These are phyloP conservation scores for Brachynemurus nebulosus DNA, from an alignment of 2,888 invertebrate species.

Conservation along the genomic window DNA sequence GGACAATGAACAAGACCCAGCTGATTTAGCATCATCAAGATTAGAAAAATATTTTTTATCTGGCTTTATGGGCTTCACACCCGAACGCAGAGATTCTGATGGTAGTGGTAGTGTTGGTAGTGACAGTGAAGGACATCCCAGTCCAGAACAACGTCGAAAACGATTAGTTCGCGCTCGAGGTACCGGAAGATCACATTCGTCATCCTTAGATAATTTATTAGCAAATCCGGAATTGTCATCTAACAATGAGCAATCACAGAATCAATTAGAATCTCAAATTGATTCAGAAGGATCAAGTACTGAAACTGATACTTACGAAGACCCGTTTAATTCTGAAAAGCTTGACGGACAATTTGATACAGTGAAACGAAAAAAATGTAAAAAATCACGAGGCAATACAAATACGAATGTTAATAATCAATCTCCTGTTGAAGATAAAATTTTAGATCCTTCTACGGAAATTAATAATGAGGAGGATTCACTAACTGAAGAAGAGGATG, in stretches of 20 bases:
- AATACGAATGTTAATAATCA: conserved; percentile 29
- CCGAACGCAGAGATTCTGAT: conserved; percentile 62
- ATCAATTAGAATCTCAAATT: conserved; percentile 32
- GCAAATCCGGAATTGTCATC: conserved; percentile 41
- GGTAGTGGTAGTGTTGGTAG: conserved; percentile 81
- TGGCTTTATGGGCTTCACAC: conserved; percentile 70
- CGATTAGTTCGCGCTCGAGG: conserved; percentile 68
- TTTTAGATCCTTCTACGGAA: conserved; percentile 46
- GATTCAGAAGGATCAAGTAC: conserved; percentile 48
- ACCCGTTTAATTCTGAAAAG: conserved; percentile 52
- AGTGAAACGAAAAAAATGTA: conserved; percentile 69
- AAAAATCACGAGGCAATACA: conserved; percentile 46
- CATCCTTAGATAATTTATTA: conserved; percentile 64
- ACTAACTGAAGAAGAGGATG: too few species aligned
- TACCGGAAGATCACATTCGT: conserved; percentile 69
- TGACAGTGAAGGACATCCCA: conserved; percentile 78
- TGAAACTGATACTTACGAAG: conserved; percentile 58
- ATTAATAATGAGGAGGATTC: conserved; percentile 43
- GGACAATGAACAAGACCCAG: conserved; percentile 37
- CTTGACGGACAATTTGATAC: conserved; percentile 67
- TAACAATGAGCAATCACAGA: conserved; percentile 28
- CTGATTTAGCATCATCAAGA: conserved; percentile 68
- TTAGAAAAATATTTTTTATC: conserved; percentile 82
- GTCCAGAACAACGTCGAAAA: conserved; percentile 74
- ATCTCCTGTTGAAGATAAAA: conserved; percentile 48